Evolutionary conservation across 2,888 invertebrate genomes (phyloP).

Genomic region (Lasioglossum malachurum): DNA sequence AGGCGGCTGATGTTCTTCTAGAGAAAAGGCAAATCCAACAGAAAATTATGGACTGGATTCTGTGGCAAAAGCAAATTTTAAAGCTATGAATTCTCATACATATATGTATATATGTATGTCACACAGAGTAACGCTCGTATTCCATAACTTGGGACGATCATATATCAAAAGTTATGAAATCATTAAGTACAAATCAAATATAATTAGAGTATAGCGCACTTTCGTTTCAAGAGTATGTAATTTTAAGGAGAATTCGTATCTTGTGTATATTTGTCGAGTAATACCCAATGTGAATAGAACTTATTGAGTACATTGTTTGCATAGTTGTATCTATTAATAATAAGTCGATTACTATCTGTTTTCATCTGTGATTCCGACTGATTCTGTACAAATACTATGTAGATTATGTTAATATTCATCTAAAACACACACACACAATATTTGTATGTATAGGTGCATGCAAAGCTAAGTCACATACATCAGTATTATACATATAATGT

Average conservation of each 20-base stretch:
- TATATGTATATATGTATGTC: not conserved
- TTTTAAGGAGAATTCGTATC: not conserved
- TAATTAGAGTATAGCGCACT: not conserved
- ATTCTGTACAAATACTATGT: not conserved
- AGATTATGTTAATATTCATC: not conserved
- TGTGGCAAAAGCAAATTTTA: constrained; percentile 82
- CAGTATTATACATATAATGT: constrained; percentile 13
- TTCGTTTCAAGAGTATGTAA: not conserved
- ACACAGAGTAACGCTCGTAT: constrained; percentile 40
- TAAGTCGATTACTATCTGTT: not conserved
- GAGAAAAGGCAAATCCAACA: constrained; percentile 83
- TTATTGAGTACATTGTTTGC: not conserved
- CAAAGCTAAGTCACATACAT: not conserved
- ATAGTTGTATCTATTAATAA: not conserved
- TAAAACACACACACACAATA: not conserved
- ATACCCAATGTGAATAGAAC: not conserved
- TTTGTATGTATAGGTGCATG: not conserved
- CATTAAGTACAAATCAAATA: constrained; percentile 17
- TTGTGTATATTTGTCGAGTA: not conserved
- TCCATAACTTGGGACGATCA: constrained; percentile 22
- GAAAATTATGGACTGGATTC: constrained; percentile 85
- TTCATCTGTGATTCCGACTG: constrained; percentile 2
- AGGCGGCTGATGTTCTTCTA: constrained; percentile 86
- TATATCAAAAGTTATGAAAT: constrained; percentile 7
- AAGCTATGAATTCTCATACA: constrained; percentile 69